Evolutionary conservation across 2,113 vertebrate species (phyloP), one percentile per base, ranked within the genome.

Genomic region (Sitta europaea): DNA sequence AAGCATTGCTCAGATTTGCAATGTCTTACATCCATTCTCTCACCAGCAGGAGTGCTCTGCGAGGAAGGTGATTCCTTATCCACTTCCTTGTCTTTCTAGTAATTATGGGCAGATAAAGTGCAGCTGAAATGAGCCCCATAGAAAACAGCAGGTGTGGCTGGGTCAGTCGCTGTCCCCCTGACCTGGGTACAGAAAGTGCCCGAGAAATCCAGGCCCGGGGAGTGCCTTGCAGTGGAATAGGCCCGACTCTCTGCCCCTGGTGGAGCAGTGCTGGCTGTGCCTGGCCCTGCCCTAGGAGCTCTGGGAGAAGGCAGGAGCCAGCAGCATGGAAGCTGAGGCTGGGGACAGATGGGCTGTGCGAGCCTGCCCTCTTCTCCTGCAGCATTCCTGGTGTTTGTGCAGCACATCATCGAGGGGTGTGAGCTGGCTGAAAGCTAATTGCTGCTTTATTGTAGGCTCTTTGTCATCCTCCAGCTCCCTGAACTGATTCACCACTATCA

Each of bases 11-110:
- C 14, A n/a, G 28, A 10, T 28, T 73, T 82, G 55, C 82, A 51
- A 0, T 0, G 2, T 54, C 25, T 31, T 58, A 3, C 2, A 18
- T 5, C n/a, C 5, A 1, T 45, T 75, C 17, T 74, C 43, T 53
- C 54, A 42, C 11, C 61, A 71, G 6, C 38, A 11, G 9, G 3
- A 3, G 38, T 6, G 48, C 15, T 28, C 19, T 63, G 72, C 4
- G 47, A 43, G 21, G 55, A 47, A 67, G 31, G 19, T 19, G 35
- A n/a, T 25, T 90, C 3, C 1, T 66, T 57, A 40, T 10, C 22
- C 7, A 1, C 27, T 87, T 55, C n/a, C 42, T 53, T 19, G 57
- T n/a, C 58, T 70, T 66, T 78, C 31, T 36, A 9, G 24, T 43
- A 31, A 7, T 50, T 38, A 3, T 0, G 5, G 47, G 22, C 55